Evolutionary conservation across 2,113 vertebrate species (phyloP).

Genomic region (Mastomys coucha): DNA sequence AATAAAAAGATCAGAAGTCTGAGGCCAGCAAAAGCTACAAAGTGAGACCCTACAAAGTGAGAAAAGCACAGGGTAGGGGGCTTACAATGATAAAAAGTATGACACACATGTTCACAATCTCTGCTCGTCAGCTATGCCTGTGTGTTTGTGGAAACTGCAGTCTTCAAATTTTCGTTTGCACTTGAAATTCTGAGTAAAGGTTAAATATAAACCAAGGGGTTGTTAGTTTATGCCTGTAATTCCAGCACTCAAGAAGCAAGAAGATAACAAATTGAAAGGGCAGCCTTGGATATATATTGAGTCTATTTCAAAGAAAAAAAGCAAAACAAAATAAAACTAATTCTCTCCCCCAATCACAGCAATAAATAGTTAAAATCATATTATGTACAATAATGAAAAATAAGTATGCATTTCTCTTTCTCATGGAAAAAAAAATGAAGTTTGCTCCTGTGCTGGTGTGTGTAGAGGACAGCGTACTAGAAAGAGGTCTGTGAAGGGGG

Average conservation of each 20-base stretch:
- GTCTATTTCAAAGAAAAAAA: background rate
- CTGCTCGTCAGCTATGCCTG: background rate
- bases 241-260: background rate
- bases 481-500: background rate
- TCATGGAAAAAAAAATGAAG: background rate
- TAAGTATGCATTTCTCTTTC: background rate
- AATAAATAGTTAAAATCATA: background rate
- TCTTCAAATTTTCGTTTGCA: background rate
- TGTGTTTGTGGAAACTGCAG: background rate
- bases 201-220: background rate
- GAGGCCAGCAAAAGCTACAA: background rate
- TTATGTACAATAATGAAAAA: background rate
- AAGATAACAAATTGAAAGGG: background rate
- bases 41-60: background rate
- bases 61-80: background rate
- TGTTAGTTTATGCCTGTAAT: background rate
- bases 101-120: background rate
- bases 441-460: background rate
- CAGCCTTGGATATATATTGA: background rate
- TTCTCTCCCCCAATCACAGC: background rate
- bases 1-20: background rate
- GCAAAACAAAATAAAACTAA: background rate
- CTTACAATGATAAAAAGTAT: background rate
- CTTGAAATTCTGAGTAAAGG: background rate
- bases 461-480: background rate